Conservation (phyloP, 2,797 vertebrate genomes). For the Pterois miles region DNA sequence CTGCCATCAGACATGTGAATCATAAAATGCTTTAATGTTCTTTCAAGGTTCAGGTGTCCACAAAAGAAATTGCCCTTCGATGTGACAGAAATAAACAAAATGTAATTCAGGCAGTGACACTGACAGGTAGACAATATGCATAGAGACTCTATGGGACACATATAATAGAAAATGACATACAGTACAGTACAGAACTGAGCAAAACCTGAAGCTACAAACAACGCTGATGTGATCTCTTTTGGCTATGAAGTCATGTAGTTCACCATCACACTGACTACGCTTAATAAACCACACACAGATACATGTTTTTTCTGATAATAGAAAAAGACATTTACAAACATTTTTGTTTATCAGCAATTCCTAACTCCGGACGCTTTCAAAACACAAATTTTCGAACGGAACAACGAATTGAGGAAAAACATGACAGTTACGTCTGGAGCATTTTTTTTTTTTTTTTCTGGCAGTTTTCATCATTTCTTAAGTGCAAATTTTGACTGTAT, state of each 20-base stretch:
- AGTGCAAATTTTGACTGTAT: slow-evolving; percentile 54
- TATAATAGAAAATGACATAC: slow-evolving; percentile 36
- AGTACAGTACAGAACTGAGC: slow-evolving; percentile 16
- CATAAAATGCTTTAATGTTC: slow-evolving; percentile 75
- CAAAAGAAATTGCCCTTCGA: slow-evolving; percentile 57
- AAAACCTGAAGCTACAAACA: slow-evolving; percentile 41
- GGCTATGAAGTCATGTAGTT: slow-evolving; percentile 37
- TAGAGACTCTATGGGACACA: slow-evolving; percentile 37
- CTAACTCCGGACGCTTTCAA: slow-evolving; percentile 28
- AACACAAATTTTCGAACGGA: slow-evolving; percentile 23
- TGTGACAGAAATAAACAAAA: slow-evolving; percentile 38
- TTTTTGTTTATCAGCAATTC: neutral
- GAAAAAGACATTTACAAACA: slow-evolving; percentile 47
- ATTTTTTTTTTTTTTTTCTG: slow-evolving; percentile 25
- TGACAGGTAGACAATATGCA: slow-evolving; percentile 52
- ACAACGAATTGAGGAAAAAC: slow-evolving; percentile 33
- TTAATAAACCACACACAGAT: slow-evolving; percentile 38
- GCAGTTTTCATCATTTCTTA: slow-evolving; percentile 51
- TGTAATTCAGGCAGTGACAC: slow-evolving; percentile 57
- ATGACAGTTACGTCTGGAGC: slow-evolving; percentile 36
- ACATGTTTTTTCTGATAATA: slow-evolving; percentile 31
- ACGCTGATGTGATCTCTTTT: slow-evolving; percentile 25
- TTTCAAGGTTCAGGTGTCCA: slow-evolving; percentile 64
- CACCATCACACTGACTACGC: slow-evolving; percentile 23
- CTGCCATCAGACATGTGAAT: slow-evolving; percentile 34